Base-by-base conservation (phyloP, 1,140 invertebrate species). In the Asobara japonica region DNA sequence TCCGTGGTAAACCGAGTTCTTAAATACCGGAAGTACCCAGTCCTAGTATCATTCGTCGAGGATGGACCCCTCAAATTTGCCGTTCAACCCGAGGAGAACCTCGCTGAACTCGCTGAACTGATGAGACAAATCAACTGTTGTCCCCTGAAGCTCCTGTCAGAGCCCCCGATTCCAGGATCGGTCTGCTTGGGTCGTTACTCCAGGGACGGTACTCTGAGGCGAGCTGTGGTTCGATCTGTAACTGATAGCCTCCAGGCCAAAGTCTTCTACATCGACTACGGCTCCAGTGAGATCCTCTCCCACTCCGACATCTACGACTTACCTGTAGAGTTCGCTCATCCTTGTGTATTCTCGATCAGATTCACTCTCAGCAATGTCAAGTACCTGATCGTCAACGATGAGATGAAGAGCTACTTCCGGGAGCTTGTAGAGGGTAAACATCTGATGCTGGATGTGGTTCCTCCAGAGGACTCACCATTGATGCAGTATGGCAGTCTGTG, bases 231-330 rank as follows among this genome's bases (percentile, higher is more conserved):
- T 0, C 93, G 91, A 82, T 90, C 89, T 74, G 86, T 93, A 89
- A 89, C 60, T 83, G 87, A 31, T 85, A 87, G 29, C 91, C 89
- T 77, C 30, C n/a, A 66, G 27, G 41, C 64, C n/a, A 90, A 92
- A 84, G 88, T 94, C 11, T 93, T 92, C 77, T 95, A 93, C 79
- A 92, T 94, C 18, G 94, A 95, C 83, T 94, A 92, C 82, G 94
- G 94, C 6, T 92, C 93, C 76, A 91, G 90, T 3, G 93, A 94
- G 84, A 80, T 90, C 72, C 87, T 94, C 25, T 88, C 90, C 3
- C 90, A 91, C 33, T 89, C 90, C 70, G 89, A 92, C 74, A 90
- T 95, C 31, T 95, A 89, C 83, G 90, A 93, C 82, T 90, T 95
- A 74, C 93, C 93, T 1, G 85, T 90, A 27, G 90, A 92, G 76